A percentile compares a stretch with the other conserved stretches of the same genome.
phyloP scores from a whole-genome alignment of 2,797 vertebrate species.

The Graptemys geographica region DNA sequence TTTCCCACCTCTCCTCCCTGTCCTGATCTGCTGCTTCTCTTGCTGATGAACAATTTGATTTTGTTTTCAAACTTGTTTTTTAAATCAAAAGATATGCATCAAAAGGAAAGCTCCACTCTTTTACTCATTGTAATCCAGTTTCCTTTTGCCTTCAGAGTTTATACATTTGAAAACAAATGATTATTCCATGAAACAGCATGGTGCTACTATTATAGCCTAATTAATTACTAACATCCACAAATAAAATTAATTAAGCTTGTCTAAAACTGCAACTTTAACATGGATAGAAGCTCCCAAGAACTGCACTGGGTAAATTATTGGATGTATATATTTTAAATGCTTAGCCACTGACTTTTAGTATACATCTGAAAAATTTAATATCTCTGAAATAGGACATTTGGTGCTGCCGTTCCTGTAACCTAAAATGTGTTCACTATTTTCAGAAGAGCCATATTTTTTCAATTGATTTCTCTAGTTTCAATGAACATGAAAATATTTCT shows the following conservation, averaged over 20 bases:
- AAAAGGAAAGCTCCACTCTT: not conserved
- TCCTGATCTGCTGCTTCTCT: not conserved
- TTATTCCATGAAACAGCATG: constrained; percentile 16
- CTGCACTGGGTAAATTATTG: not conserved
- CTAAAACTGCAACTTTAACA: not conserved
- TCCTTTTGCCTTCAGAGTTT: not conserved
- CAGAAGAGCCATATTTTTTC: not conserved
- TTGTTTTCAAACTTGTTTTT: not conserved
- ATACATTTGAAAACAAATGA: not conserved
- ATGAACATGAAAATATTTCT: constrained; percentile 28
- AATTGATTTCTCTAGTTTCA: not conserved
- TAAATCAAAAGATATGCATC: not conserved
- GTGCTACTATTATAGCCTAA: constrained; percentile 10
- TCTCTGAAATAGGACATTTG: not conserved
- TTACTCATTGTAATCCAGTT: not conserved
- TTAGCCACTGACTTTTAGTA: not conserved
- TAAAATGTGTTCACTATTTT: not conserved
- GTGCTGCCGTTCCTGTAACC: not conserved
- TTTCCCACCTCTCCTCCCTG: not conserved
- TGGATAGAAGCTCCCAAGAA: not conserved
- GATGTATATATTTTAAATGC: constrained; percentile 4
- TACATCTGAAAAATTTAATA: constrained; percentile 9
- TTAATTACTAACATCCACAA: constrained; percentile 34
- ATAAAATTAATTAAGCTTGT: constrained; percentile 13
- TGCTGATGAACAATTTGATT: not conserved